Base-by-base conservation (phyloP, 2,113 vertebrate species). In the Genyomyrus donnyi region DNA sequence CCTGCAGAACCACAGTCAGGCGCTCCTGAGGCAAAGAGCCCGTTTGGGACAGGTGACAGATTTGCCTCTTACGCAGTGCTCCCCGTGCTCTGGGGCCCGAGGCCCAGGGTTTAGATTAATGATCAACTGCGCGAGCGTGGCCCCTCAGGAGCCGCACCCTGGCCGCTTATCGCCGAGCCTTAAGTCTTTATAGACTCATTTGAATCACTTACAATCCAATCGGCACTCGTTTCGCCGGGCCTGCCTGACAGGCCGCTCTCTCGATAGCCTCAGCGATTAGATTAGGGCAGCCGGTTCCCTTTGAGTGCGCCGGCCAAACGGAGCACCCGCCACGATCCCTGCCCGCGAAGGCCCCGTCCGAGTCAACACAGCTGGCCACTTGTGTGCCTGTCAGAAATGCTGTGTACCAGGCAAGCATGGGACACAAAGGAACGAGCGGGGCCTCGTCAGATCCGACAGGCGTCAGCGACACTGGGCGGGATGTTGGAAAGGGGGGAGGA, bases 251-350 rank as follows among this genome's bases (percentile, higher is more conserved):
- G 89, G 91, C 46, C 88, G 91, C 93, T 91, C 93, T 95, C 93
- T 94, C 96, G 94, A 95, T 96, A 96, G 96, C 94, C 94, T 91
- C 91, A 92, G 95, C 94, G 94, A 95, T 97, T 96, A 97, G 93
- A 96, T 93, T 46, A 96, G 96, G 93, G 94, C 91, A 89, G 90
- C 91, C 91, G 24, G 90, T 88, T 92, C 93, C 94, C 93, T 91
- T 93, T 95, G 91, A 48, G 90, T 85, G 86, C 90, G 0, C 86
- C 52, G 90, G 86, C 90, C 88, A 91, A 92, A 93, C 84, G 70
- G 35, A 80, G 89, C 91, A 86, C 92, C 92, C 56, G 66, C 95
- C 94, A 94, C 93, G 94, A 92, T 87, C 85, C 92, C 88, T 93
- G 94, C 95, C 62, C 94, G 94, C 93, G 90, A 90, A 91, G 88